These are phyloP conservation scores for Incurvaria masculella DNA, from an alignment of 2,888 invertebrate genomes.

Conservation along the genomic window DNA sequence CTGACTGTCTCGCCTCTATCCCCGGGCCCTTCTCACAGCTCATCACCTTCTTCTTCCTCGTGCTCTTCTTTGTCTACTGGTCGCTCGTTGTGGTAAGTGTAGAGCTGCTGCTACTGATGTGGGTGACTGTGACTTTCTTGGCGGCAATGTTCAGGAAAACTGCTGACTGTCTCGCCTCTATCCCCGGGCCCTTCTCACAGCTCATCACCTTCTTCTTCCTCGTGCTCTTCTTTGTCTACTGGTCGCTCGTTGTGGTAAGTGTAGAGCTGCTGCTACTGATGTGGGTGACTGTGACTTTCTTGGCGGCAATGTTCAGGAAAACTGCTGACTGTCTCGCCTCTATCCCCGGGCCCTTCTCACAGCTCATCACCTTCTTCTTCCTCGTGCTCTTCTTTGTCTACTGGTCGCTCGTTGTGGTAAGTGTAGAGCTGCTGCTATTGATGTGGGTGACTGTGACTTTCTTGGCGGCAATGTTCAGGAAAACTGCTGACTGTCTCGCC, in stretches of 20 bases:
- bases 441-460: constrained; percentile 77
- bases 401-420: constrained; percentile 84
- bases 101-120: constrained; percentile 69
- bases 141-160: constrained; percentile 87
- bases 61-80: constrained; percentile 84
- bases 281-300: constrained; percentile 73
- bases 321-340: constrained; percentile 84
- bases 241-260: constrained; percentile 81
- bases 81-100: constrained; percentile 76
- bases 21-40: constrained; percentile 86
- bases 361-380: constrained; percentile 77
- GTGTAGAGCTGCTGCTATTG: constrained; percentile 67
- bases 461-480: constrained; percentile 80
- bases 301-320: constrained; percentile 84
- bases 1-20: constrained; percentile 78
- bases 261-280: constrained; percentile 71
- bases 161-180: constrained; percentile 77
- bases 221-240: constrained; percentile 76
- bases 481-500: constrained; percentile 84
- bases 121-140: constrained; percentile 76
- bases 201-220: constrained; percentile 78
- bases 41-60: constrained; percentile 75
- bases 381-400: constrained; percentile 76
- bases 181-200: constrained; percentile 83
- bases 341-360: constrained; percentile 81